Conservation (phyloP, 1,140 invertebrate species). For the Rhyacophila brunnea region DNA sequence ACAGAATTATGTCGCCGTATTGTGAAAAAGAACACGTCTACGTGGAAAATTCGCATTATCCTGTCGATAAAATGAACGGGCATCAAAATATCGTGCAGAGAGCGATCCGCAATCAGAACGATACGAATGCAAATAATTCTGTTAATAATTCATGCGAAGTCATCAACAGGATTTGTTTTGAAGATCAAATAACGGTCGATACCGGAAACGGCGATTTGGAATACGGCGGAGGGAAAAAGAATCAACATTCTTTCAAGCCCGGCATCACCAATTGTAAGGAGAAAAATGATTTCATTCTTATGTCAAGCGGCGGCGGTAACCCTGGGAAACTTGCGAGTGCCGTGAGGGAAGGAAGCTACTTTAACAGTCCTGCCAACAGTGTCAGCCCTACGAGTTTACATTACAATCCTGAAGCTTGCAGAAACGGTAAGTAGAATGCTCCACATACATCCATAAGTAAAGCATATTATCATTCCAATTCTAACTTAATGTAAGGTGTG, state of each 20-base stretch:
- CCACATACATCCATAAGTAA: too few species aligned
- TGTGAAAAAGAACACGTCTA: slow-evolving; percentile 12
- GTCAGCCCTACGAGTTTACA: slow-evolving; percentile 48
- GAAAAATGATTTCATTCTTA: not conserved
- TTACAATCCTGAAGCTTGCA: slow-evolving; percentile 46
- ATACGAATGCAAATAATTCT: slow-evolving; percentile 1
- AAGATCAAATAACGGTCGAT: slow-evolving; percentile 14
- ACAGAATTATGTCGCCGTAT: slow-evolving; percentile 18
- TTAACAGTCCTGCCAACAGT: slow-evolving; percentile 40
- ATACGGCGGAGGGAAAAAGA: not conserved
- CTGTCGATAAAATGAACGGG: too few species aligned
- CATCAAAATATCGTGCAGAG: too few species aligned
- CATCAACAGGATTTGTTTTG: slow-evolving; percentile 20
- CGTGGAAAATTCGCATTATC: not conserved
- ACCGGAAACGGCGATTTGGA: not conserved
- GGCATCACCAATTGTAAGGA: not conserved
- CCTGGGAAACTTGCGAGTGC: slow-evolving; percentile 33
- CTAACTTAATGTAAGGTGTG: too few species aligned
- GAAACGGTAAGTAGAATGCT: slow-evolving; percentile 45
- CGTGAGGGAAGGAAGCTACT: slow-evolving; percentile 42
- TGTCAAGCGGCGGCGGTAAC: not conserved
- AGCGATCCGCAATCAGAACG: too few species aligned
- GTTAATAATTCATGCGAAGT: slow-evolving; percentile 12
- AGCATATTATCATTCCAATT: too few species aligned
- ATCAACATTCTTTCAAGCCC: not conserved